Conservation (phyloP, 2,797 vertebrate genomes). For the Falco peregrinus region DNA sequence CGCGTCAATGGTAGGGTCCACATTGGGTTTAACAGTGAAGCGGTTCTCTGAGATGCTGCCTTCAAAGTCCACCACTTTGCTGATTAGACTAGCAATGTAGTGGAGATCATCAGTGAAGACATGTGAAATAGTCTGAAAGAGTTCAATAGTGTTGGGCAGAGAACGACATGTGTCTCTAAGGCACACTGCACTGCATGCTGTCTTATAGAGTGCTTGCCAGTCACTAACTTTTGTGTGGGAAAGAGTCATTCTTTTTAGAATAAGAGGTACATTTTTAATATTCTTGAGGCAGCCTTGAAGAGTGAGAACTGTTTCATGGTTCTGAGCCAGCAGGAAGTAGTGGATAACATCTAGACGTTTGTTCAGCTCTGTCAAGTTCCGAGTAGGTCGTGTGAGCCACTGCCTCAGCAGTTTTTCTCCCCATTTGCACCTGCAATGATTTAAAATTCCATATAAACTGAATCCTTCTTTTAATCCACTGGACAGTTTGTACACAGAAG, state of each 20-base stretch:
- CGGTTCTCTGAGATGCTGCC: conserved; percentile 85
- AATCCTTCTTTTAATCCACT: conserved; percentile 95
- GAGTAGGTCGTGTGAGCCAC: conserved; percentile 92
- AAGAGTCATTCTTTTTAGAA: conserved; percentile 91
- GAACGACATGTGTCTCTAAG: conserved; percentile 88
- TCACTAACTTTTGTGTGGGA: conserved; percentile 90
- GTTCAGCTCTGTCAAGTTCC: conserved; percentile 82
- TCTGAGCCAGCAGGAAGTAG: conserved; percentile 89
- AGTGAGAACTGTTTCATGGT: conserved; percentile 84
- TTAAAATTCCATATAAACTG: conserved; percentile 94
- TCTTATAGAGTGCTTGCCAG: conserved; percentile 96
- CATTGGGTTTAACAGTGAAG: conserved; percentile 88
- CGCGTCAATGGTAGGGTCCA: conserved; percentile 91
- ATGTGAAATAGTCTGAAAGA: conserved; percentile 87
- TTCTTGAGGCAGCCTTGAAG: conserved; percentile 88
- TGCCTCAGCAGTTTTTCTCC: conserved; percentile 89
- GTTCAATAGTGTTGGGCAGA: conserved; percentile 86
- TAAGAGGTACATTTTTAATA: conserved; percentile 90
- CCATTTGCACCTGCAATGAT: conserved; percentile 90
- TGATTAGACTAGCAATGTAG: conserved; percentile 87
- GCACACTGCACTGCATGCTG: conserved; percentile 88
- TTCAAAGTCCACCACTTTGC: conserved; percentile 96
- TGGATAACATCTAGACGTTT: conserved; percentile 92
- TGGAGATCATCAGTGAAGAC: conserved; percentile 89
- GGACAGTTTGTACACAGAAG: conserved; percentile 93